These are phyloP conservation scores for Drosophila orosa DNA, from an alignment of 1,140 invertebrate genomes.

Conservation along the genomic window DNA sequence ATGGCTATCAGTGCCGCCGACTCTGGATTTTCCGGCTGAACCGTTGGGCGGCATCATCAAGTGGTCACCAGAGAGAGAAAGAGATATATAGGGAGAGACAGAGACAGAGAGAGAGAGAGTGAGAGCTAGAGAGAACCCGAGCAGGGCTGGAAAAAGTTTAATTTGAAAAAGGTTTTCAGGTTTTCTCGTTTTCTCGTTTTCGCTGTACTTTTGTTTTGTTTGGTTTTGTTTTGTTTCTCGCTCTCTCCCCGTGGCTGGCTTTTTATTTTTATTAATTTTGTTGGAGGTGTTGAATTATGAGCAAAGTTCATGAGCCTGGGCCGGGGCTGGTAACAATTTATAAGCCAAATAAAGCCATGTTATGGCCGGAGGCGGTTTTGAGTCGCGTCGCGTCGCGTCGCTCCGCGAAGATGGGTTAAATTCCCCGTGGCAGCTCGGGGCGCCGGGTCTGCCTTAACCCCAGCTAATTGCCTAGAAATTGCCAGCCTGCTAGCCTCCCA, in stretches of 20 bases:
- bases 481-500: not conserved
- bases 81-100: constrained; percentile 19
- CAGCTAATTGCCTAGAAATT: constrained; percentile 55
- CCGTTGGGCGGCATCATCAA: constrained; percentile 68
- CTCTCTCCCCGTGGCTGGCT: constrained; percentile 7
- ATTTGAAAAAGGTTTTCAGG: constrained; percentile 77
- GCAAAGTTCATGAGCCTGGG: constrained; percentile 68
- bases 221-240: constrained; percentile 25
- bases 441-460: constrained; percentile 10
- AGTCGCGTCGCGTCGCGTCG: constrained; percentile 30
- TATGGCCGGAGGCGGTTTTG: constrained; percentile 60
- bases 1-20: constrained; percentile 47
- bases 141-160: constrained; percentile 66
- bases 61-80: constrained; percentile 66
- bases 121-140: constrained; percentile 4
- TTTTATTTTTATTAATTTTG: constrained; percentile 60
- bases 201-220: constrained; percentile 47
- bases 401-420: constrained; percentile 7
- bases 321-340: constrained; percentile 63
- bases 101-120: constrained; percentile 15
- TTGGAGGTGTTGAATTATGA: constrained; percentile 78
- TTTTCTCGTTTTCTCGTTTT: constrained; percentile 45
- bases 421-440: constrained; percentile 27
- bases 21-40: constrained; percentile 43
- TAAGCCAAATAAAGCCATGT: constrained; percentile 78